A percentile compares a stretch with the other conserved stretches of the same genome.
Evolutionary conservation across 2,113 vertebrate species (phyloP).

Genomic region (Gambusia affinis): DNA sequence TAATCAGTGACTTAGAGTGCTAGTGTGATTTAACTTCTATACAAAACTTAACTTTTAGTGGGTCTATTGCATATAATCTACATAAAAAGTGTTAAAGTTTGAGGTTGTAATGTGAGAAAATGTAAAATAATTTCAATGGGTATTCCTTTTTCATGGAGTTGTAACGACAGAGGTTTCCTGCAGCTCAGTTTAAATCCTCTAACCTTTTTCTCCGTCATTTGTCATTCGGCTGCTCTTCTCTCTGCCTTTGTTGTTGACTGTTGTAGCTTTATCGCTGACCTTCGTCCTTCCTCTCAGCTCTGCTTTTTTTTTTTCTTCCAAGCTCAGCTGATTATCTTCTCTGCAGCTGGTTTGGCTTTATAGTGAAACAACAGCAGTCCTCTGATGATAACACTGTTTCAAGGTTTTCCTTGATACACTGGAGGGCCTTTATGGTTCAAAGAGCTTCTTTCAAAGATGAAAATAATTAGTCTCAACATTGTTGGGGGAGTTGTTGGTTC

Average conservation of each 20-base stretch:
- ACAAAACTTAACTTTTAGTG: too few species aligned
- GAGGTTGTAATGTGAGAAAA: neutral
- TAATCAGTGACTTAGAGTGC: too few species aligned
- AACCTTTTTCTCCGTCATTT: neutral
- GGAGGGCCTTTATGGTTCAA: neutral
- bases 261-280: neutral
- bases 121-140: neutral
- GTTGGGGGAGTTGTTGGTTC: slow-evolving; percentile 1
- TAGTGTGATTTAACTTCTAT: too few species aligned
- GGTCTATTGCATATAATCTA: neutral
- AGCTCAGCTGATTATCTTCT: slow-evolving; percentile 21
- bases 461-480: slow-evolving; percentile 15
- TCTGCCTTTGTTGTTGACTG: neutral
- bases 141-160: neutral
- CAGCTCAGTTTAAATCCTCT: slow-evolving; percentile 5
- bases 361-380: slow-evolving; percentile 9
- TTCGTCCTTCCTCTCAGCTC: neutral
- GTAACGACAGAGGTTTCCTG: neutral
- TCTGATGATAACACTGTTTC: neutral
- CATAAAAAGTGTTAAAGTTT: neutral
- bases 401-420: slow-evolving; percentile 3
- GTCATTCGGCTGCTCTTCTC: neutral
- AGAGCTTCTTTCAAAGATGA: neutral
- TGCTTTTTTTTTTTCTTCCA: neutral
- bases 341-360: slow-evolving; percentile 26